These are phyloP conservation scores for Thymelicus sylvestris DNA, from an alignment of 2,888 invertebrate species.

Conservation along the genomic window DNA sequence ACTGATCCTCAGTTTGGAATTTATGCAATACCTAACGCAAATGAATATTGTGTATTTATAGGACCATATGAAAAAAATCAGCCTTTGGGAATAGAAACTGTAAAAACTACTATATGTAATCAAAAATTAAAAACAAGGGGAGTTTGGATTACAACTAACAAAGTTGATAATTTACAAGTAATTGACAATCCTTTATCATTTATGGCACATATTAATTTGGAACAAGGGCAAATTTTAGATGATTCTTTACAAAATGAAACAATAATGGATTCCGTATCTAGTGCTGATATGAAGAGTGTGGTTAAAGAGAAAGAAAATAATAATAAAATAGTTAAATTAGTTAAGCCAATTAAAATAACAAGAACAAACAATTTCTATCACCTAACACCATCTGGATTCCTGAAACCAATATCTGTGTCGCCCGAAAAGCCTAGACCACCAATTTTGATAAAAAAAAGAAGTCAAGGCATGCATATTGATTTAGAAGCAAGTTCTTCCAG, in stretches of 20 bases:
- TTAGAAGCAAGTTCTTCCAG: neutral
- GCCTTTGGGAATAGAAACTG: constrained; percentile 69
- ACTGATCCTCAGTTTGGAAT: constrained; percentile 70
- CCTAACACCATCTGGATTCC: constrained; percentile 52
- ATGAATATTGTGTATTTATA: constrained; percentile 68
- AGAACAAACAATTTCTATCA: constrained; percentile 68
- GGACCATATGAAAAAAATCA: constrained; percentile 75
- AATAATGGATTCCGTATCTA: constrained; percentile 31
- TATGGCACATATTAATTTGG: constrained; percentile 51
- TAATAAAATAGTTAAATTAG: constrained; percentile 45
- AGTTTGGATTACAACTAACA: constrained; percentile 72
- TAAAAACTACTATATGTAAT: constrained; percentile 54
- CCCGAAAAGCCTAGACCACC: constrained; percentile 29
- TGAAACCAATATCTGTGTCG: constrained; percentile 14
- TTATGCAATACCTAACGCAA: constrained; percentile 69
- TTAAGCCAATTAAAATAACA: constrained; percentile 72
- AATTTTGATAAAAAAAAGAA: constrained; percentile 11
- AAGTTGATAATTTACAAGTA: constrained; percentile 68
- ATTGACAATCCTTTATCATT: constrained; percentile 71
- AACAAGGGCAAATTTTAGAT: constrained; percentile 41
- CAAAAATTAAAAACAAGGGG: constrained; percentile 63
- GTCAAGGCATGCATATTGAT: neutral
- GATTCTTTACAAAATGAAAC: constrained; percentile 44
- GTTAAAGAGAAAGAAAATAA: constrained; percentile 30
- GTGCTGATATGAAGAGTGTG: neutral